Base-by-base conservation (phyloP, 1,140 invertebrate species). In the Nasonia longicornis region DNA sequence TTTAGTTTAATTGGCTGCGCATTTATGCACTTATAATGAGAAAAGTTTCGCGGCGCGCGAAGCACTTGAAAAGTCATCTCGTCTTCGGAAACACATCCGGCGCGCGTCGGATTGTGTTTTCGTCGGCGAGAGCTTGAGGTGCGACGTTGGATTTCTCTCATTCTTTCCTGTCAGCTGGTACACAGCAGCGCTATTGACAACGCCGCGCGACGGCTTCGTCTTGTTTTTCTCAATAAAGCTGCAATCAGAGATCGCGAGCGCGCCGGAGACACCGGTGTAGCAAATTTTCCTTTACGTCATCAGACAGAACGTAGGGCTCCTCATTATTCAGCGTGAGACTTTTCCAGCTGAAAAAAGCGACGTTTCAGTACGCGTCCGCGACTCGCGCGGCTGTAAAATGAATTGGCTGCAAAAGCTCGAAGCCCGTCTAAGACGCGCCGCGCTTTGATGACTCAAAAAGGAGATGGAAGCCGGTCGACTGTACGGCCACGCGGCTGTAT, bases 1-100 rank as follows among this genome's bases (percentile, higher is more conserved):
- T 84, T 87, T 86, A 85, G 83, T 86, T 87, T 88, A 87, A 87
- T 87, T 87, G 84, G 87, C 84, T 86, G 85, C 84, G 86, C 84
- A 87, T 88, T 85, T 86, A 86, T 87, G 31, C 4, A 85, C 84
- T 83, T 84, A 80, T 86, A 88, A 88, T 88, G 87, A 87, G 86
- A 88, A 87, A 88, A 88, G 85, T 88, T 87, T 58, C 77, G n/a
- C 42, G 26, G 64, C 74, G 64, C 74, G 64, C 77, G 79, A 77
- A 63, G 20, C 29, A 42, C 79, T 76, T 63, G 66, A 81, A 76
- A 70, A 71, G 48, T 6, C 31, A 77, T 81, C 11, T n/a, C 73
- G 20, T 58, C 58, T 73, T 58, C 58, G 79, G 76, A 81, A 81
- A 63, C 77, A 58, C 42, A 73, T 29, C 31, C 16, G n/a, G 6